A percentile compares a stretch with the other conserved stretches of the same genome.
Evolutionary conservation across 2,113 vertebrate species (phyloP).

Genomic region (Caranx melampygus): DNA sequence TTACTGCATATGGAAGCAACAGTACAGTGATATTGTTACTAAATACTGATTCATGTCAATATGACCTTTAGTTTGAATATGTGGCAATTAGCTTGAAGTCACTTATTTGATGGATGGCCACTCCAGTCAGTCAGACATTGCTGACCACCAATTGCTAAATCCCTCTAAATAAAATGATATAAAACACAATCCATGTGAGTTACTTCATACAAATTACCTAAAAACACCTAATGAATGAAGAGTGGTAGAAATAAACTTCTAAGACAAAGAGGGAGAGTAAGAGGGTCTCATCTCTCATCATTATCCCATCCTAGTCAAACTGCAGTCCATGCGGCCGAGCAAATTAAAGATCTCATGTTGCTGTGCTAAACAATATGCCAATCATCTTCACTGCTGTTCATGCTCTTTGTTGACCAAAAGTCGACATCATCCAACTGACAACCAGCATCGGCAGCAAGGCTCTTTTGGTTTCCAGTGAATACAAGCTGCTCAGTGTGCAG

Average conservation of each 20-base stretch:
- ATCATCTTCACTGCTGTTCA: neutral
- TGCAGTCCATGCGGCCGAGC: neutral
- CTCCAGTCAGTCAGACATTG: too few relatives aligned
- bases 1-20: neutral
- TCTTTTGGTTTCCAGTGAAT: neutral
- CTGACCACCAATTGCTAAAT: neutral
- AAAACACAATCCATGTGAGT: neutral
- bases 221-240: neutral
- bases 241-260: neutral
- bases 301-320: neutral
- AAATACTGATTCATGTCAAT: neutral
- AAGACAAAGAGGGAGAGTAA: neutral
- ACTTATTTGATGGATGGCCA: too few relatives aligned
- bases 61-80: neutral
- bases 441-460: neutral
- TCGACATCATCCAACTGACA: neutral
- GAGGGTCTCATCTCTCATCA: neutral
- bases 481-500: slow-evolving; percentile 29
- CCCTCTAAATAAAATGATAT: neutral
- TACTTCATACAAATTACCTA: neutral
- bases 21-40: neutral
- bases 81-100: too few relatives aligned
- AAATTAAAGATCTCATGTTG: neutral
- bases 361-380: neutral
- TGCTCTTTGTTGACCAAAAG: neutral